phyloP scores from a whole-genome alignment of 2,888 invertebrate species.

The Petrophora chlorosata region DNA sequence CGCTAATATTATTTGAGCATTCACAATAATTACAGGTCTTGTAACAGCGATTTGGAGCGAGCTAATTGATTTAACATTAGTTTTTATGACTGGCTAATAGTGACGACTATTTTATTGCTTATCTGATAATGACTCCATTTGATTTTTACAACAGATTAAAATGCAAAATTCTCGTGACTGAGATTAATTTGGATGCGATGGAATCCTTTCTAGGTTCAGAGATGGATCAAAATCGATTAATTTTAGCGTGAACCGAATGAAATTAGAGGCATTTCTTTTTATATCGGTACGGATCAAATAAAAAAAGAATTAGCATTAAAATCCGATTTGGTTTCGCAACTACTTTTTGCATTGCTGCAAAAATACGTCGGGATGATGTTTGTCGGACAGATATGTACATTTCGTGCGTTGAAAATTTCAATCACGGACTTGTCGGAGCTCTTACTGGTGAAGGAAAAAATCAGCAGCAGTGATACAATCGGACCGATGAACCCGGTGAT shows the following conservation, averaged over 20 bases:
- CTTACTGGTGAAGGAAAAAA: constrained; percentile 56
- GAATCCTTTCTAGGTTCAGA: constrained; percentile 24
- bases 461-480: constrained; percentile 56
- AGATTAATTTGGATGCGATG: constrained; percentile 26
- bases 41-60: constrained; percentile 53
- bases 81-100: constrained; percentile 50
- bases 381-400: constrained; percentile 50
- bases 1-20: constrained; percentile 52
- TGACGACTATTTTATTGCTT: constrained; percentile 38
- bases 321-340: constrained; percentile 52
- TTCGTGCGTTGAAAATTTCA: constrained; percentile 76
- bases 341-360: constrained; percentile 72
- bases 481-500: constrained; percentile 73
- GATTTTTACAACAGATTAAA: constrained; percentile 27
- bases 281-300: constrained; percentile 23
- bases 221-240: constrained; percentile 31
- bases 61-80: constrained; percentile 63
- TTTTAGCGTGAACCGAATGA: constrained; percentile 59
- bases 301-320: constrained; percentile 60
- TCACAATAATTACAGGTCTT: constrained; percentile 57
- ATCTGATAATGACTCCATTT: constrained; percentile 33
- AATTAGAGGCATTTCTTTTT: constrained; percentile 54
- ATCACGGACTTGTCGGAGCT: constrained; percentile 60
- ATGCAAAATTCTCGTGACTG: constrained; percentile 33
- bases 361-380: constrained; percentile 51